These are phyloP conservation scores for Hybognathus amarus DNA, from an alignment of 2,797 vertebrate genomes.

Conservation along the genomic window DNA sequence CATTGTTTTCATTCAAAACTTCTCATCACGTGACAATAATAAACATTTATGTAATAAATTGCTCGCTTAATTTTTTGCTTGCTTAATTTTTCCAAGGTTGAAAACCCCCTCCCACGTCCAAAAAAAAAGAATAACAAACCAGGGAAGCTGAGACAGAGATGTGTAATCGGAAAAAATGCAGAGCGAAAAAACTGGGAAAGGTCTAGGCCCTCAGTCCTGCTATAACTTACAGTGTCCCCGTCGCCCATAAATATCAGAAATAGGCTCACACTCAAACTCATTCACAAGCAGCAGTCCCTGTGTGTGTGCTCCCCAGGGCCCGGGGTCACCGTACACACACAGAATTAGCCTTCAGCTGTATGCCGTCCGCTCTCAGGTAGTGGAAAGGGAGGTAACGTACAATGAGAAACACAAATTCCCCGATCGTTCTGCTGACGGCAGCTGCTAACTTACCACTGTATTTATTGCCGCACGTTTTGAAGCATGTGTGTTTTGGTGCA, in stretches of 20 bases:
- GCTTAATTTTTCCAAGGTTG: neutral
- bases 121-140: constrained; percentile 62
- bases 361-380: constrained; percentile 43
- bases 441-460: constrained; percentile 44
- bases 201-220: constrained; percentile 67
- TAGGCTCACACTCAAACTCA: constrained; percentile 69
- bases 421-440: constrained; percentile 39
- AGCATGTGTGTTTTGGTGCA: constrained; percentile 47
- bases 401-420: constrained; percentile 34
- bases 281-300: constrained; percentile 69
- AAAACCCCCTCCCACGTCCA: neutral
- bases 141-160: constrained; percentile 35
- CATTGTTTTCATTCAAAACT: neutral
- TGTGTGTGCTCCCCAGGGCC: constrained; percentile 46
- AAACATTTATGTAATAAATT: constrained; percentile 1
- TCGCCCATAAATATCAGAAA: constrained; percentile 75
- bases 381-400: constrained; percentile 41
- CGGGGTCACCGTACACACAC: constrained; percentile 39
- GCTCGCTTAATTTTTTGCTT: neutral
- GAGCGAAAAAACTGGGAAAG: constrained; percentile 74
- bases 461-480: constrained; percentile 50
- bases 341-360: constrained; percentile 62
- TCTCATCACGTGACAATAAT: neutral
- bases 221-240: constrained; percentile 75
- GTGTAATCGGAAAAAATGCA: constrained; percentile 72